Evolutionary conservation across 2,113 vertebrate species (phyloP), one percentile per base, ranked within the genome.

Genomic region (Rhombomys opimus): DNA sequence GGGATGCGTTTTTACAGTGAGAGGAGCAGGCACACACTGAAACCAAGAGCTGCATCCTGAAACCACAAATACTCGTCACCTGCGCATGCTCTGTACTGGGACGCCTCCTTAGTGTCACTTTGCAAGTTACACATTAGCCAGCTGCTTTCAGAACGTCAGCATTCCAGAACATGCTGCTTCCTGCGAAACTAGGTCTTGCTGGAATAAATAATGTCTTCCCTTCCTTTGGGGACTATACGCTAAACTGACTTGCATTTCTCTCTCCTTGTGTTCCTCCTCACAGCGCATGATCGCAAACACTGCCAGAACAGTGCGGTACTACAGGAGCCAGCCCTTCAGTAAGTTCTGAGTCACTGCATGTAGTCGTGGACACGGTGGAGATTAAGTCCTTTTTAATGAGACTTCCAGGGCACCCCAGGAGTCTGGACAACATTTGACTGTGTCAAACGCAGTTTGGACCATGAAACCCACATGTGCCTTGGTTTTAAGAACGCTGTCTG

Each of bases 261-360:
- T 93, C 54, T 87, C 54, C 73, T 90, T 57, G 12, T 67, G 77
- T 59, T 89, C 57, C 68, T 90, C 96, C 98, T 97, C 98, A 77
- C 98, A 99, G 99, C 99, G 99, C 87, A 99, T 99, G 99, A 99
- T 99, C 95, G 99, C 99, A 73, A 99, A 99, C 96, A 99, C 99
- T 17, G 98, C 99, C 97, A 99, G 99, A 98, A 99, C 99, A 82
- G 98, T 99, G 98, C 99, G 99, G 98, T 99, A 99, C 98, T 99
- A 99, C 97, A 98, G 99, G 93, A 99, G 99, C 98, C 99, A 99
- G 7, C 98, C 99, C 22, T 99, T 99, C 98, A 99, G 99, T 99
- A 99, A 99, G 99, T 99, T 95, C n/a, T 63, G 35, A 63, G n/a
- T 70, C 70, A 18, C 75, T 59, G 25, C 98, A 63, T 96, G n/a